Conservation (phyloP, 2,797 vertebrate genomes). For the Melanotaenia maccullochi region DNA sequence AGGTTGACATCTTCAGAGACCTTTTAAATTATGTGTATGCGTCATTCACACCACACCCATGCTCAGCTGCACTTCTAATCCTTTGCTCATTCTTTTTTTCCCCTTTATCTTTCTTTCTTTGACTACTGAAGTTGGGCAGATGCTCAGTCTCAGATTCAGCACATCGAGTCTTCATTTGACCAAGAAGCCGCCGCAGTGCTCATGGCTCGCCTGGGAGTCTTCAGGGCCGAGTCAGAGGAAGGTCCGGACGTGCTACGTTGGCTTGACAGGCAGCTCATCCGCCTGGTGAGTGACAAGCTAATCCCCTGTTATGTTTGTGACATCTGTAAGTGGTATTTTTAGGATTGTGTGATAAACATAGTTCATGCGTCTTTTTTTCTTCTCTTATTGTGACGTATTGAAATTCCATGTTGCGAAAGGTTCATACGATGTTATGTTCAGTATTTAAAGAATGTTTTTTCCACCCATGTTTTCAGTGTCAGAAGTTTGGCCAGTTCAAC, state of each 20-base stretch:
- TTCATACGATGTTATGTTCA: background rate
- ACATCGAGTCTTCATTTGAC: constrained; percentile 96
- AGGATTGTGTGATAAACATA: background rate
- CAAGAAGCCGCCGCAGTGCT: constrained; percentile 95
- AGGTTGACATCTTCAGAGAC: background rate
- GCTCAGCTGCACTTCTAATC: constrained; percentile 23
- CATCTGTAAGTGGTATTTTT: background rate
- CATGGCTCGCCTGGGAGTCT: constrained; percentile 95
- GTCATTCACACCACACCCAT: constrained; percentile 45
- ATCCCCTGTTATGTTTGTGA: background rate
- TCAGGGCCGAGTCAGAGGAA: constrained; percentile 94
- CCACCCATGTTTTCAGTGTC: constrained; percentile 86
- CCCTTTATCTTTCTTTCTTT: background rate
- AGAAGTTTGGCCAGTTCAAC: constrained; percentile 98
- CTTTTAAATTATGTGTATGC: constrained; percentile 3
- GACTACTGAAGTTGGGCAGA: constrained; percentile 90
- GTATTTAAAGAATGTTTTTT: constrained; percentile 29
- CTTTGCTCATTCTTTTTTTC: background rate
- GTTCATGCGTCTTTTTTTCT: background rate
- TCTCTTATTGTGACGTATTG: background rate
- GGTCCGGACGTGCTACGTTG: constrained; percentile 95
- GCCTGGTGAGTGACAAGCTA: constrained; percentile 85
- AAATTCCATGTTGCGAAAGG: background rate
- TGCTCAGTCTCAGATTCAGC: constrained; percentile 94
- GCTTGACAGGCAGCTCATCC: constrained; percentile 97